Percentiles rank a stretch among this genome's conserved stretches.
Conservation (phyloP, 2,113 vertebrate genomes). For the Grammomys surdaster region DNA sequence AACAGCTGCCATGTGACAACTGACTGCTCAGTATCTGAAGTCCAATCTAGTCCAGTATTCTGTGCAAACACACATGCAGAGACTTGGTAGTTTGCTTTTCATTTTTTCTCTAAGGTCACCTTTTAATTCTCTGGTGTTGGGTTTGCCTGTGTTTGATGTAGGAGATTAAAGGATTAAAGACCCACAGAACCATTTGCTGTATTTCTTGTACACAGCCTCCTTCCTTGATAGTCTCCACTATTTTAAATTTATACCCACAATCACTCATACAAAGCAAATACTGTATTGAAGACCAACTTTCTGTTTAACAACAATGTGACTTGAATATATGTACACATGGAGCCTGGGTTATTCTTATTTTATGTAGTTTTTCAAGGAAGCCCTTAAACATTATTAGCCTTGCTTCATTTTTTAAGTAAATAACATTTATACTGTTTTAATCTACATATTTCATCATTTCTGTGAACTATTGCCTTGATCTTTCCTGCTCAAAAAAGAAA, state of each 20-base stretch:
- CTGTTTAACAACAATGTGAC: slow-evolving; percentile 1
- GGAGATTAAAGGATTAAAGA: not conserved
- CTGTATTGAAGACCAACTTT: not conserved
- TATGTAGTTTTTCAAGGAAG: not conserved
- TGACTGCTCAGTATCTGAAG: not conserved
- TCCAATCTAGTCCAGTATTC: not conserved
- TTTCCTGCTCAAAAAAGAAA: not conserved
- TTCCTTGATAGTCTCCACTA: slow-evolving; percentile 1
- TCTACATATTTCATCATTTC: not conserved
- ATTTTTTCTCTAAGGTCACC: not conserved
- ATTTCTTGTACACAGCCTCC: not conserved
- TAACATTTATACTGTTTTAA: not conserved
- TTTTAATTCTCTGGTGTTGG: not conserved
- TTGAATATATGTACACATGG: not conserved
- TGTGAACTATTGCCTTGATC: not conserved
- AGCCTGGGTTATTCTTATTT: not conserved
- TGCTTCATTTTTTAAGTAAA: not conserved
- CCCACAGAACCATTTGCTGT: not conserved
- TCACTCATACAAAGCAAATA: slow-evolving; percentile 22
- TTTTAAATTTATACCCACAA: not conserved
- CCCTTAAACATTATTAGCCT: not conserved
- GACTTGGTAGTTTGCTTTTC: not conserved
- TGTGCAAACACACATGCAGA: not conserved
- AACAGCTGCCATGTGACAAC: not conserved
- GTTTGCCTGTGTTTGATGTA: not conserved